Conservation (phyloP, 2,888 invertebrate species). For the Drosophila cognata region DNA sequence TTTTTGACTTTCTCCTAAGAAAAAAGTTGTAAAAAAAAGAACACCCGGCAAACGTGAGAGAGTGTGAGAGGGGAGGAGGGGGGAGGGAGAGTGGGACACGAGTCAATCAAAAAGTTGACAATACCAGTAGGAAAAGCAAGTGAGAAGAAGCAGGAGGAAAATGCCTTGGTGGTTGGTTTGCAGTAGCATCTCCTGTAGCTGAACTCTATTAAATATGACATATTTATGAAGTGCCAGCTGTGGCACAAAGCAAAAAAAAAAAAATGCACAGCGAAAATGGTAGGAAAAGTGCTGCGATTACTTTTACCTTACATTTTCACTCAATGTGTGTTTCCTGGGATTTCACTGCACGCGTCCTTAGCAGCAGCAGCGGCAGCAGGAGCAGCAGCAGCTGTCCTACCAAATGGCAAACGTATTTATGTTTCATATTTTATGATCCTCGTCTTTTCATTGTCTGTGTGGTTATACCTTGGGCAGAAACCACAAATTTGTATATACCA, state of each 20-base stretch:
- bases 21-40: conserved; percentile 50
- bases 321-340: conserved; percentile 42
- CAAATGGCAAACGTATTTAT: conserved; percentile 71
- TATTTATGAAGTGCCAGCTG: conserved; percentile 82
- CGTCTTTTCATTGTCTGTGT: conserved; percentile 62
- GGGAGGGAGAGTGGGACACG: conserved; percentile 24
- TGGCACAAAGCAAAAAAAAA: conserved; percentile 48
- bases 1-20: conserved; percentile 48
- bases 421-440: conserved; percentile 73
- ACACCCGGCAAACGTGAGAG: conserved; percentile 50
- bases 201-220: conserved; percentile 82
- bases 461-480: conserved; percentile 33
- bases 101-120: conserved; percentile 70
- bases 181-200: conserved; percentile 47
- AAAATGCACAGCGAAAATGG: conserved; percentile 45
- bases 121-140: conserved; percentile 40
- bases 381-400: conserved; percentile 39
- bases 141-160: conserved; percentile 47
- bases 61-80: background rate
- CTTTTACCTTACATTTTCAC: conserved; percentile 25
- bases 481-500: conserved; percentile 18
- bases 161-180: conserved; percentile 52
- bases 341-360: conserved; percentile 48
- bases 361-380: conserved; percentile 12
- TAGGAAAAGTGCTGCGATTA: conserved; percentile 61